Conservation (phyloP, 2,888 invertebrate genomes). For the Diaphora mendica region DNA sequence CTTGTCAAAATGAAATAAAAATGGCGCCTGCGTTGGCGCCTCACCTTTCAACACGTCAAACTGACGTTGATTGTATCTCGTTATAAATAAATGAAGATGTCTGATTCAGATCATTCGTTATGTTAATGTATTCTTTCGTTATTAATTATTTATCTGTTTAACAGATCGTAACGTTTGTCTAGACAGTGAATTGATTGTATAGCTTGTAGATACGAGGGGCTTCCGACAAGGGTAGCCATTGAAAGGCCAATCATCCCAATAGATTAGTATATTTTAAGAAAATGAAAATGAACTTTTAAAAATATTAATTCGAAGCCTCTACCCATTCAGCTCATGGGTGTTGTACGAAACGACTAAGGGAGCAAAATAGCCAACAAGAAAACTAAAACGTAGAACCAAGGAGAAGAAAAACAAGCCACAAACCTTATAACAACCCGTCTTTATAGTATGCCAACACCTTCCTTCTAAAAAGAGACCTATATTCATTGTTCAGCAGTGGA, state of each 20-base stretch:
- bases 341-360: no score
- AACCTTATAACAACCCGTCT: no score
- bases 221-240: background rate
- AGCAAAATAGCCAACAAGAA: no score
- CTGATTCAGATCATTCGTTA: slow-evolving; percentile 24
- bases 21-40: slow-evolving; percentile 26
- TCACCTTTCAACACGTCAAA: slow-evolving; percentile 20
- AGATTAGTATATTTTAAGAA: no score
- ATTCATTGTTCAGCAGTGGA: no score
- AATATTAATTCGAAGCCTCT: no score
- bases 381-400: no score
- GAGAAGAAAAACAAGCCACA: no score
- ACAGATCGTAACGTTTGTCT: slow-evolving; percentile 1
- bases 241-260: background rate
- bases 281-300: no score
- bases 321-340: no score
- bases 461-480: no score
- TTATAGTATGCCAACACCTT: no score
- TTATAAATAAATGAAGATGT: slow-evolving; percentile 44
- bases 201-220: background rate
- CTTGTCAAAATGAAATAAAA: slow-evolving; percentile 30
- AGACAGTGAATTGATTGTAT: slow-evolving; percentile 6
- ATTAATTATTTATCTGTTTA: slow-evolving; percentile 19
- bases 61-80: slow-evolving; percentile 37
- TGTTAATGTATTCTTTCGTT: slow-evolving; percentile 18